phyloP scores from a whole-genome alignment of 2,888 invertebrate genomes.

The Plemyria rubiginata region DNA sequence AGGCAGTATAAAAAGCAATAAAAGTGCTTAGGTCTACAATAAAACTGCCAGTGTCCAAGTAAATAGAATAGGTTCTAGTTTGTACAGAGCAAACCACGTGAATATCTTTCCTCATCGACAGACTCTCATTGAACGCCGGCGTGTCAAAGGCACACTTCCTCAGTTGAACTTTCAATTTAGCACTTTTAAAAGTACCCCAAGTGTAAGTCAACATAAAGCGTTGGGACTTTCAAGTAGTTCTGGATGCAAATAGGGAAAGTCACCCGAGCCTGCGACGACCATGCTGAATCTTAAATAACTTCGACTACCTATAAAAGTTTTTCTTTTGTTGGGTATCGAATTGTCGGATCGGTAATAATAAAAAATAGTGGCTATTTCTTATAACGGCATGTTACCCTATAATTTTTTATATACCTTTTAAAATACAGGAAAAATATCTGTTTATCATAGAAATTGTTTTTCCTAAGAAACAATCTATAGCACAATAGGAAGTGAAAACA shows the following conservation, averaged over 20 bases:
- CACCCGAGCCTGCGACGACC: conserved; percentile 1
- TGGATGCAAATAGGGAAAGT: conserved; percentile 36
- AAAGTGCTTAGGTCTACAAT: not conserved
- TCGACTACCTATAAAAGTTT: not conserved
- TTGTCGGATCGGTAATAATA: not conserved
- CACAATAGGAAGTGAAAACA: too few relatives aligned
- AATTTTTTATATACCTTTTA: too few relatives aligned
- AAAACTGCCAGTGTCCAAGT: not conserved
- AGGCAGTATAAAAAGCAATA: too few relatives aligned
- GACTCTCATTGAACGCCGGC: not conserved
- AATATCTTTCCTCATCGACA: not conserved
- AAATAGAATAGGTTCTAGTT: not conserved
- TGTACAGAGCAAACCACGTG: not conserved
- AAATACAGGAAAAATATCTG: too few relatives aligned
- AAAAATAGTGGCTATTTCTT: not conserved
- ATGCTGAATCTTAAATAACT: conserved; percentile 1
- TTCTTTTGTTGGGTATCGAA: not conserved
- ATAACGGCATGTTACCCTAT: too few relatives aligned
- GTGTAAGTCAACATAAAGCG: conserved; percentile 34
- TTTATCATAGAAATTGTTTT: too few relatives aligned
- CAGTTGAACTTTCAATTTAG: conserved; percentile 35
- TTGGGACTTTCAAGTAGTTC: conserved; percentile 32
- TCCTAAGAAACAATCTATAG: too few relatives aligned
- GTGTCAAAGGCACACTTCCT: conserved; percentile 29
- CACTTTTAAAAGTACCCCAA: conserved; percentile 30